Conservation (phyloP, 2,888 invertebrate genomes). For the Pomacea canaliculata region DNA sequence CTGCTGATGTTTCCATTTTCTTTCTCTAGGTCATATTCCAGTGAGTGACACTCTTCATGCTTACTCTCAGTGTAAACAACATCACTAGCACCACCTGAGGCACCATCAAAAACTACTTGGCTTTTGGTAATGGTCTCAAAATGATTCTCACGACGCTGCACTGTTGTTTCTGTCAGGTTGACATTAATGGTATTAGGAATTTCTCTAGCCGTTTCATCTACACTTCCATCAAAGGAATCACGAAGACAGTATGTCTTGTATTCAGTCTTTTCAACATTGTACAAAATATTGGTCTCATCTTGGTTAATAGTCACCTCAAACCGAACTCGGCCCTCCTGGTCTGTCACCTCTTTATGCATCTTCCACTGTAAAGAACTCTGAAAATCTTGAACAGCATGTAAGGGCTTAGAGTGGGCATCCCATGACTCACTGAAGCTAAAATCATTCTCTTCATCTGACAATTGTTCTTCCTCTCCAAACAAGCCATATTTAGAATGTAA, state of each 20-base stretch:
- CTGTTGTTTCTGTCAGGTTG: slow-evolving; percentile 46
- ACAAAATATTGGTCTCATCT: slow-evolving; percentile 52
- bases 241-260: slow-evolving; percentile 48
- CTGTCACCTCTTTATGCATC: slow-evolving; percentile 7
- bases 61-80: slow-evolving; percentile 34
- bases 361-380: slow-evolving; percentile 5
- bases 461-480: slow-evolving; percentile 11
- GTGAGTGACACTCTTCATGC: slow-evolving; percentile 34
- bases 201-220: neutral
- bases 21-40: slow-evolving; percentile 35
- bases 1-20: slow-evolving; percentile 34
- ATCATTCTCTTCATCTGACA: slow-evolving; percentile 6
- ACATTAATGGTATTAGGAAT: slow-evolving; percentile 54
- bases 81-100: slow-evolving; percentile 24
- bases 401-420: neutral
- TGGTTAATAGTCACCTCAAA: slow-evolving; percentile 56
- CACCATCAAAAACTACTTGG: slow-evolving; percentile 35
- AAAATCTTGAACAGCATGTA: neutral
- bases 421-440: neutral
- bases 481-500: slow-evolving; percentile 35
- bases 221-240: slow-evolving; percentile 6
- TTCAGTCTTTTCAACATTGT: slow-evolving; percentile 59
- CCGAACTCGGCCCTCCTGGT: slow-evolving; percentile 34
- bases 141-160: slow-evolving; percentile 43
- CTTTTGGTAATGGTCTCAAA: slow-evolving; percentile 40